These are phyloP conservation scores for Drosophila rubida DNA, from an alignment of 2,888 invertebrate genomes.

Conservation along the genomic window DNA sequence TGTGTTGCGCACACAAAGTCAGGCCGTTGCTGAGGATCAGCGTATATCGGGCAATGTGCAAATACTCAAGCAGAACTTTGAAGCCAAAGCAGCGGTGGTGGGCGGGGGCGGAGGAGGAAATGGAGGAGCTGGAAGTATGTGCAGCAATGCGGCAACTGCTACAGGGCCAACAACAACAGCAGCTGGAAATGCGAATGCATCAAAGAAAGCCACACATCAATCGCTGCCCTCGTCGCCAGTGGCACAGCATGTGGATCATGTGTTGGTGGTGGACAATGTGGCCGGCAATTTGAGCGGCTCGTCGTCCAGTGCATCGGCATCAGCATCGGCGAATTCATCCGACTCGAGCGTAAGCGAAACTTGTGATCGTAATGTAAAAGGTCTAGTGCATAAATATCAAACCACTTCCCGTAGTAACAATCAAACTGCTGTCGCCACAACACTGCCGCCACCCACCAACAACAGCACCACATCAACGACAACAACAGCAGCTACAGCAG, in stretches of 20 bases:
- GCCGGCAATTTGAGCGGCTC: conserved; percentile 39
- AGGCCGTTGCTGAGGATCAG: conserved; percentile 71
- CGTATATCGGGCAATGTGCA: conserved; percentile 90
- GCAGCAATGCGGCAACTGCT: not conserved
- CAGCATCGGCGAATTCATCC: conserved; percentile 68
- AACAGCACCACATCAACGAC: conserved; percentile 18
- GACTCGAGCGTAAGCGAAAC: conserved; percentile 83
- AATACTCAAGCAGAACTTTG: conserved; percentile 94
- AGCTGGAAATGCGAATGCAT: not conserved
- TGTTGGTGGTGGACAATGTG: conserved; percentile 72
- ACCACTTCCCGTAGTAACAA: conserved; percentile 80
- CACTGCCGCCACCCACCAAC: conserved; percentile 56
- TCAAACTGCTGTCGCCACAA: conserved; percentile 42
- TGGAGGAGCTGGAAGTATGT: not conserved
- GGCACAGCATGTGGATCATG: conserved; percentile 84
- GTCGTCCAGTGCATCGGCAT: conserved; percentile 60
- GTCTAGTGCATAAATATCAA: conserved; percentile 91
- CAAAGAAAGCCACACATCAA: conserved; percentile 84
- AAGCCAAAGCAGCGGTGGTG: conserved; percentile 87
- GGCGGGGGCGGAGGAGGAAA: conserved; percentile 33
- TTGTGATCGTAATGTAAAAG: conserved; percentile 90
- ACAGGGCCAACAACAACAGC: conserved; percentile 7
- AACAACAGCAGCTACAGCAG: not conserved
- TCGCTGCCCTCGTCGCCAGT: conserved; percentile 89
- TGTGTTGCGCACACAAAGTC: conserved; percentile 74